A percentile compares a stretch with the other conserved stretches of the same genome.
These are phyloP conservation scores for Machimus atricapillus DNA, from an alignment of 2,888 invertebrate species.

Conservation along the genomic window DNA sequence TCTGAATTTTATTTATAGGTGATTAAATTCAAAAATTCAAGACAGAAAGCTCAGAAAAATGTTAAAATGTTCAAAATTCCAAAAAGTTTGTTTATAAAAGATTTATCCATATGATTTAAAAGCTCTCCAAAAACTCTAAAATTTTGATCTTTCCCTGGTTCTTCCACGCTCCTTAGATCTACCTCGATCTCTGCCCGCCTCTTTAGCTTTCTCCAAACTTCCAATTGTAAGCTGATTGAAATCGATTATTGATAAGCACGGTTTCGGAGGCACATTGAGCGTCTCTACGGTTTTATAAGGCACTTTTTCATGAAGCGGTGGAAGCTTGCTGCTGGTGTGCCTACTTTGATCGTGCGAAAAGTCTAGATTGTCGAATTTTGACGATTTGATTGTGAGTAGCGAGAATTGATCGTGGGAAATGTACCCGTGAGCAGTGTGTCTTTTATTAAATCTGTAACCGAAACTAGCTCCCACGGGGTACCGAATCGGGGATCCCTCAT, in stretches of 20 bases:
- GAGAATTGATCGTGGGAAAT: slow-evolving; percentile 58
- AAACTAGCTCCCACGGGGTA: not conserved
- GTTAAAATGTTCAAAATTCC: not conserved
- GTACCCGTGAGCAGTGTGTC: slow-evolving; percentile 47
- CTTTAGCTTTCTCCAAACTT: slow-evolving; percentile 65
- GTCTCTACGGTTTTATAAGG: slow-evolving; percentile 49
- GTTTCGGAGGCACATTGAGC: slow-evolving; percentile 65
- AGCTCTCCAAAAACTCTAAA: not conserved
- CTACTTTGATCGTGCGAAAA: slow-evolving; percentile 50
- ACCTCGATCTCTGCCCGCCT: slow-evolving; percentile 22
- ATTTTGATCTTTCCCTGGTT: not conserved
- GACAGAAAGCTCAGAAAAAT: not conserved
- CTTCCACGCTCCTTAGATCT: not conserved
- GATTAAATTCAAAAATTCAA: not conserved
- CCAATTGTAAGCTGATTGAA: slow-evolving; percentile 73
- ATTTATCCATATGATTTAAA: not conserved
- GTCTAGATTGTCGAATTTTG: slow-evolving; percentile 53
- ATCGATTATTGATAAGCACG: slow-evolving; percentile 76
- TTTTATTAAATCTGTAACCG: slow-evolving; percentile 47
- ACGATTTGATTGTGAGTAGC: slow-evolving; percentile 53
- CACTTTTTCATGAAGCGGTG: slow-evolving; percentile 45
- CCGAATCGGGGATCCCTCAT: slow-evolving; percentile 62
- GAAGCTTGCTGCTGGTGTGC: slow-evolving; percentile 47
- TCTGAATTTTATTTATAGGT: not conserved
- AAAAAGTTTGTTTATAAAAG: not conserved